These are phyloP conservation scores for Amphibalanus amphitrite DNA, from an alignment of 1,140 invertebrate species.

Conservation along the genomic window DNA sequence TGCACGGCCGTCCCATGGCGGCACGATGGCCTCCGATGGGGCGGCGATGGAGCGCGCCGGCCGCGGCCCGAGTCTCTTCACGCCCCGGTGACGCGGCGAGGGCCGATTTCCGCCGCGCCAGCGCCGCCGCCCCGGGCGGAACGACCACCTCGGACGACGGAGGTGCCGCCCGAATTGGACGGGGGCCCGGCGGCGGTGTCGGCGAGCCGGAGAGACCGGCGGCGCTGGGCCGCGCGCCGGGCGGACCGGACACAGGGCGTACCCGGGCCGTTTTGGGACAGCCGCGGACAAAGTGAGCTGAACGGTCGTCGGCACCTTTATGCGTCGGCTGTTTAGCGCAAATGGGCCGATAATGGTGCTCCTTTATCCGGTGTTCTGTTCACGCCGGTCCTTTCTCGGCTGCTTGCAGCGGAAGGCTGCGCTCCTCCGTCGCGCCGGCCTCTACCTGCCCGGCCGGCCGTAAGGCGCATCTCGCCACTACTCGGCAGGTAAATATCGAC, in stretches of 20 bases:
- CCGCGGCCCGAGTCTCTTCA: not conserved
- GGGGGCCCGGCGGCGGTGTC: no score
- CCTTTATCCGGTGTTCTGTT: not conserved
- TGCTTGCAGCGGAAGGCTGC: not conserved
- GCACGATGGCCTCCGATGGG: not conserved
- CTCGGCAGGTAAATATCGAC: not conserved
- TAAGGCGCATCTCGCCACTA: not conserved
- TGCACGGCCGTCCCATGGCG: not conserved
- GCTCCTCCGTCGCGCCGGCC: not conserved
- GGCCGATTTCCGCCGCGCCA: not conserved
- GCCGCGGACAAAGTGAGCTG: not conserved
- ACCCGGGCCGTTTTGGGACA: no score
- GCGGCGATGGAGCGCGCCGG: no score
- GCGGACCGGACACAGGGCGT: no score
- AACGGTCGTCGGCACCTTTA: not conserved
- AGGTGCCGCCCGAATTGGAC: no score
- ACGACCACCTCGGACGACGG: no score
- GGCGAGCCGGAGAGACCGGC: no score
- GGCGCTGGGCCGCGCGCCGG: no score
- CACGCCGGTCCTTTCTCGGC: not conserved
- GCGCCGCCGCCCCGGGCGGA: no score
- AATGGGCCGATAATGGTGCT: not conserved
- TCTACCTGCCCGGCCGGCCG: not conserved
- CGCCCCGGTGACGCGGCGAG: not conserved
- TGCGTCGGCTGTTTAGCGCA: not conserved